phyloP scores from a whole-genome alignment of 2,797 vertebrate species.

The Epinephelus coioides region DNA sequence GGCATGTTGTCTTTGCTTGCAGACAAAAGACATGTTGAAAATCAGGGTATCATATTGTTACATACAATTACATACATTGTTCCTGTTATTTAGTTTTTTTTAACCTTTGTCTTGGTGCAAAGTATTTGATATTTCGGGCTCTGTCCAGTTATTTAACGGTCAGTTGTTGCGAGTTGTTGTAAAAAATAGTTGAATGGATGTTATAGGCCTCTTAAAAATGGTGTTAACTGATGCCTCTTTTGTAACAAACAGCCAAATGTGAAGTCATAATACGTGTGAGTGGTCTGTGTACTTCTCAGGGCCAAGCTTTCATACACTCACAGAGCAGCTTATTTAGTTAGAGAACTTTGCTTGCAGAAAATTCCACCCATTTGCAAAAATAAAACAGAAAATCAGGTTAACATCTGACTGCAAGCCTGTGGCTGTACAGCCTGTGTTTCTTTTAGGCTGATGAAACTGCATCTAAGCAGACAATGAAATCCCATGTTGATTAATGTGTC shows the following conservation, averaged over 20 bases:
- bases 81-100: not conserved
- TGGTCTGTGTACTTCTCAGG: not conserved
- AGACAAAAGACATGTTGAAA: not conserved
- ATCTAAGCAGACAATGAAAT: not conserved
- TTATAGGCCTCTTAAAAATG: not conserved
- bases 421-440: not conserved
- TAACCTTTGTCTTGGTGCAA: not conserved
- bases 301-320: constrained; percentile 4
- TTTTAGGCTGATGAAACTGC: not conserved
- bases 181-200: not conserved
- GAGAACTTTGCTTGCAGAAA: too few species aligned
- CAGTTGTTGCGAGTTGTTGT: not conserved
- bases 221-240: not conserved
- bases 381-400: constrained; percentile 15
- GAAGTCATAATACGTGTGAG: not conserved
- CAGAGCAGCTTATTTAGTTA: not conserved
- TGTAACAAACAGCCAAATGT: not conserved
- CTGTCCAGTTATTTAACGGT: not conserved
- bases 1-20: not conserved
- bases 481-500: not conserved
- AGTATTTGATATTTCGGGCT: not conserved
- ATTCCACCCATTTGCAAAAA: not conserved
- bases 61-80: too few species aligned
- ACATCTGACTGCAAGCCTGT: not conserved
- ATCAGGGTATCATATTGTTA: not conserved